These are phyloP conservation scores for Gymnoscopelus braueri DNA, from an alignment of 2,797 vertebrate genomes.

Conservation along the genomic window DNA sequence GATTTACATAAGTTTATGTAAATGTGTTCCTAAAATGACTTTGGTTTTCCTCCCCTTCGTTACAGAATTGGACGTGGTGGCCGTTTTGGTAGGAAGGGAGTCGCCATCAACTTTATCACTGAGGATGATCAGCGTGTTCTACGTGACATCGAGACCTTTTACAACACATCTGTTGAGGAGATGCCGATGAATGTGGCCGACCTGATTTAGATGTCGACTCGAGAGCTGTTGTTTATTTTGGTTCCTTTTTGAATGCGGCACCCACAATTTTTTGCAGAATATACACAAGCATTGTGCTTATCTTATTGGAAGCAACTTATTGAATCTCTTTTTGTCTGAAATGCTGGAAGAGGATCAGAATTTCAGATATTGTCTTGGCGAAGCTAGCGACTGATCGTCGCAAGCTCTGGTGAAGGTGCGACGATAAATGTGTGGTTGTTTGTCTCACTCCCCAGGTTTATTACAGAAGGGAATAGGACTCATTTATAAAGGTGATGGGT, in stretches of 20 bases:
- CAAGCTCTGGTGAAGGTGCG: no score
- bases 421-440: no score
- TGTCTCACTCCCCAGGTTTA: no score
- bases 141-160: slow-evolving; percentile 99
- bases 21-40: background rate
- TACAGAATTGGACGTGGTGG: slow-evolving; percentile 95
- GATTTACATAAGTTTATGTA: no score
- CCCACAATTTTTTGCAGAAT: slow-evolving; percentile 82
- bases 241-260: slow-evolving; percentile 48
- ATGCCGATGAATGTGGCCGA: slow-evolving; percentile 99
- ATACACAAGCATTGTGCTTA: slow-evolving; percentile 96
- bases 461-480: slow-evolving; percentile 40
- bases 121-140: slow-evolving; percentile 99
- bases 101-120: slow-evolving; percentile 99
- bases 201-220: slow-evolving; percentile 89
- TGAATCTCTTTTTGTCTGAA: slow-evolving; percentile 6
- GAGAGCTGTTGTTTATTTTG: slow-evolving; percentile 60
- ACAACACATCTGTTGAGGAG: slow-evolving; percentile 99
- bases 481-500: slow-evolving; percentile 93
- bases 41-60: slow-evolving; percentile 25
- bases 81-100: slow-evolving; percentile 98
- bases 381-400: no score
- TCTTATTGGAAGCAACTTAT: slow-evolving; percentile 72
- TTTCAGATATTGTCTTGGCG: no score
- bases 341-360: slow-evolving; percentile 10